Base-by-base conservation (phyloP, 2,113 vertebrate species). In the Thermophis baileyi region DNA sequence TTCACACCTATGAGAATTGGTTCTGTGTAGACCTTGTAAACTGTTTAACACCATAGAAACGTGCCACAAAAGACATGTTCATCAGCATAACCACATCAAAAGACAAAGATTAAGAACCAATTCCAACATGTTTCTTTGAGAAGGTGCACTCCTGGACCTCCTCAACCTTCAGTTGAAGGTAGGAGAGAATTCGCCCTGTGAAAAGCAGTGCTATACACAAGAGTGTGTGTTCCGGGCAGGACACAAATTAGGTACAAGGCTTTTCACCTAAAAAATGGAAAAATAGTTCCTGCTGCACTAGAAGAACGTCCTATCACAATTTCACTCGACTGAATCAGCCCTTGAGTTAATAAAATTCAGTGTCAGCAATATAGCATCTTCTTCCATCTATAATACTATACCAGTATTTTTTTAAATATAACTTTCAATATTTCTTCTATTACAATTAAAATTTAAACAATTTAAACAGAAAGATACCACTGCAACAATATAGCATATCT, bases 31-130 rank as follows among this genome's bases (percentile, higher is more conserved):
- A 96, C 92, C 89, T 1, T 94, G 94, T 49, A 93, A 92, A 93
- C 85, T 95, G 92, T 91, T 94, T 53, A 95, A 96, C 0, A 0
- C 74, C 95, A 97, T 95, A 96, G 95, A 92, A 96, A 95, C 92
- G 95, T 95, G 95, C 95, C 96, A 96, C 96, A 93, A 96, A 97
- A 97, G 94, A 94, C 95, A 96, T 90, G 89, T 90, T 87, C 90
- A 94, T 35, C 92, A 91, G 90, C 94, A 96, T 0, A 89, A 86
- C 94, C 92, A 94, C 7, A 0, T 91, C 89, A 93, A 93, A 90
- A 95, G 95, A 94, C 92, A 95, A 74, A 93, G 69, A 88, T 24
- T n/a, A 85, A 60, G 74, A 85, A 63, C 14, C 54, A 35, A 63
- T 60, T 87, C 53, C 40, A 35, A 47, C 49, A 46, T 6, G 14